A percentile compares a stretch with the other conserved stretches of the same genome.
phyloP scores from a whole-genome alignment of 2,797 vertebrate genomes.

The Chromis chromis region DNA sequence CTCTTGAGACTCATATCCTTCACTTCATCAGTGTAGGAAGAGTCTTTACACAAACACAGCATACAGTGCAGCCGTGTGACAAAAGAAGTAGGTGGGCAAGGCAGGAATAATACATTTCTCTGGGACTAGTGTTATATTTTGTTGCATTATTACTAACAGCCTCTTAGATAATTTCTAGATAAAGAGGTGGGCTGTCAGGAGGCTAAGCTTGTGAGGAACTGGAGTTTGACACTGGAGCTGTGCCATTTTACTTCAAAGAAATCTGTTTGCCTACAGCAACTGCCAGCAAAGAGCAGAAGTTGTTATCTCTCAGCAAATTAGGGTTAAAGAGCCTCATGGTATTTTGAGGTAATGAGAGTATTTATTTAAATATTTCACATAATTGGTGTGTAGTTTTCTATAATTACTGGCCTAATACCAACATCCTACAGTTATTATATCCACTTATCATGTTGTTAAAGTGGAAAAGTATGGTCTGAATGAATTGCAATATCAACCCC shows the following conservation, averaged over 20 bases:
- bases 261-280: constrained; percentile 5
- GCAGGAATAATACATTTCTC: neutral
- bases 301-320: constrained; percentile 28
- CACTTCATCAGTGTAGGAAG: neutral
- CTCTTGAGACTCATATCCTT: neutral
- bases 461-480: constrained; percentile 4
- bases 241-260: constrained; percentile 34
- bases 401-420: constrained; percentile 16
- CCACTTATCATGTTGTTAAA: constrained; percentile 7
- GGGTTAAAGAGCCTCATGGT: constrained; percentile 19
- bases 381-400: neutral
- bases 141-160: neutral
- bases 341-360: constrained; percentile 33
- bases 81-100: neutral
- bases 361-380: constrained; percentile 33
- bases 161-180: neutral
- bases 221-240: constrained; percentile 8
- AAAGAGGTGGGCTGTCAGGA: neutral
- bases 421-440: constrained; percentile 14
- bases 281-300: constrained; percentile 20
- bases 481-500: neutral
- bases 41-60: neutral
- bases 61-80: constrained; percentile 1
- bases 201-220: neutral
- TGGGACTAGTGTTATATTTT: neutral